Base-by-base conservation (phyloP, 64 coral and sea anemone genomes). In the Montipora efflorescens region DNA sequence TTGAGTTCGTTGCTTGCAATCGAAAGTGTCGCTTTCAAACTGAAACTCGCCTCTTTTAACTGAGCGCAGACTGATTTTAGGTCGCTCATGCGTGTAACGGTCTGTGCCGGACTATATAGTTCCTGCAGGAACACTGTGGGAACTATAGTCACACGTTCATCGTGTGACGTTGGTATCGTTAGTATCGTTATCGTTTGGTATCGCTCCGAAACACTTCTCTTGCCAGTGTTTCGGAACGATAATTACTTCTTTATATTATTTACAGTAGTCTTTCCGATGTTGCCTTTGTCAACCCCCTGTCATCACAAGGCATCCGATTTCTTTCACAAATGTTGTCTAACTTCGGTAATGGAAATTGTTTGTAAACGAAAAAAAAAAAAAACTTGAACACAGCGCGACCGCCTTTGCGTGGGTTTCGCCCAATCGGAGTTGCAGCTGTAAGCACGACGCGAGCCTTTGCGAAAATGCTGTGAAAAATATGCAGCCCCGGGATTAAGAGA, bases 381-480 rank as follows among this genome's bases (percentile, higher is more conserved):
- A 11, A 11, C 18, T 48, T 49, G 5, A 20, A 49, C 28, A 8
- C 2, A 44, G 1, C 8, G 18, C 21, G 4, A 6, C 16, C 21
- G 5, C 0, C 4, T 49, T 48, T 72, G 45, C 46, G 2, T 68
- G 19, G 45, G 16, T 47, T 1, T 25, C 50, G 70, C 62, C 44
- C 43, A 68, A 84, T 47, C 59, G 59, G 61, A 83, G 47, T 67
- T 7, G 21, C 81, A 68, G 59, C 58, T 84, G 82, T 44, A n/a
- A 2, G 0, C 15, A 18, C 80, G 23, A 51, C 67, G 50, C 47
- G 16, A 13, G 82, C 16, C 1, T 78, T 49, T 22, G 21, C 46
- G 48, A 86, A 47, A 7, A 7, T 12, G 19, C 61, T 48, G 44
- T 20, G 15, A 62, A 13, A 16, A 47, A 25, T 47, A 84, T 7